Evolutionary conservation across 2,113 vertebrate species (phyloP).

Genomic region (Cavia aperea): DNA sequence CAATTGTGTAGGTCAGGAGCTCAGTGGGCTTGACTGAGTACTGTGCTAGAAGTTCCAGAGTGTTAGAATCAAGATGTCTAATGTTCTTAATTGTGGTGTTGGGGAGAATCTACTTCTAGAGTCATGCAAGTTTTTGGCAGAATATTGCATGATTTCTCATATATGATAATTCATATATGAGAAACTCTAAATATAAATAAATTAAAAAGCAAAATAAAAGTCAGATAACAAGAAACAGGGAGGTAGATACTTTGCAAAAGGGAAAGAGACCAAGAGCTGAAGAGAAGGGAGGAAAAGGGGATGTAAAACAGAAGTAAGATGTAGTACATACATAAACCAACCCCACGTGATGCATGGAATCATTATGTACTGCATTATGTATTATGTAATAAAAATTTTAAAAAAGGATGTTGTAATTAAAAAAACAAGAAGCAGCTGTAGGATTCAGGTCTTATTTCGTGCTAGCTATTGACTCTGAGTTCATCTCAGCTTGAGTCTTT

Average conservation of each 20-base stretch:
- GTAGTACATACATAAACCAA: neutral
- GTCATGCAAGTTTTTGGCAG: neutral
- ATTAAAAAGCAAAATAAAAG: neutral
- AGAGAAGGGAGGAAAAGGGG: neutral
- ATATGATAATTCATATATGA: neutral
- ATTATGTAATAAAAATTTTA: neutral
- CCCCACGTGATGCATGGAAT: neutral
- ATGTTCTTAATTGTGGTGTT: neutral
- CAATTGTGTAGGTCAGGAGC: neutral
- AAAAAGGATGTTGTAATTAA: neutral
- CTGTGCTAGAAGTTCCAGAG: neutral
- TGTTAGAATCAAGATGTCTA: neutral
- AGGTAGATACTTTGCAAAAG: neutral
- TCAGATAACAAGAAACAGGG: neutral
- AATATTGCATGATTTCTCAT: neutral
- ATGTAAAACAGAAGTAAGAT: neutral
- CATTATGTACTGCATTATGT: neutral
- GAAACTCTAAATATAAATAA: neutral
- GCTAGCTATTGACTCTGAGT: neutral
- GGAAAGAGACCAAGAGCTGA: neutral
- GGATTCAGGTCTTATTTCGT: neutral
- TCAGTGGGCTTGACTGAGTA: neutral
- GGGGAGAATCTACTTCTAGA: neutral
- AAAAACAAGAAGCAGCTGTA: neutral
- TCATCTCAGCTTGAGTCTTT: neutral